Evolutionary conservation across 2,113 vertebrate species (phyloP).

Genomic region (Acrocephalus kingi): DNA sequence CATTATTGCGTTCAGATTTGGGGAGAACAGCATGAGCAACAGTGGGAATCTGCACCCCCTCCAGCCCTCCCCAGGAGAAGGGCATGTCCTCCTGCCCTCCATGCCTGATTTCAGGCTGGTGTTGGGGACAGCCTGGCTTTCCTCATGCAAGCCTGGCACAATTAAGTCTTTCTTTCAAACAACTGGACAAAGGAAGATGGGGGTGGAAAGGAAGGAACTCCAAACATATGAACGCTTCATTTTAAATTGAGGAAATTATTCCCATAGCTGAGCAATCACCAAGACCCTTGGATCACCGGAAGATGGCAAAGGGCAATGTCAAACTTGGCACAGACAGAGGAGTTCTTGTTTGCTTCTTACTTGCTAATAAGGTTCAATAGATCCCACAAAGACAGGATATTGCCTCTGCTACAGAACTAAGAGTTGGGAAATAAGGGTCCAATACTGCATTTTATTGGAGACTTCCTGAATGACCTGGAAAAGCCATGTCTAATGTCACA

Average conservation of each 20-base stretch:
- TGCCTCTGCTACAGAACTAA: background rate
- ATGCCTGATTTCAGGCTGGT: background rate
- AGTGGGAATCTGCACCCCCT: background rate
- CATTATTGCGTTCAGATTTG: background rate
- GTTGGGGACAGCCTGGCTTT: background rate
- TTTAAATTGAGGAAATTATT: constrained; percentile 42
- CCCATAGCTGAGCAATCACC: background rate
- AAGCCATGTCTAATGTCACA: background rate
- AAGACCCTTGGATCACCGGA: background rate
- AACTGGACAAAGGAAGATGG: background rate
- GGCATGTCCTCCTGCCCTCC: background rate
- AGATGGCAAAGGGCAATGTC: constrained; percentile 15
- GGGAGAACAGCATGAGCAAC: background rate
- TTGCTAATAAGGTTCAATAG: constrained; percentile 8
- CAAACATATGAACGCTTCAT: background rate
- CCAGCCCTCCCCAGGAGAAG: background rate
- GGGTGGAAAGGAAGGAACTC: constrained; percentile 18
- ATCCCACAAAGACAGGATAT: background rate
- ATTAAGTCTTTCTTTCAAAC: constrained; percentile 39
- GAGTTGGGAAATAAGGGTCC: background rate
- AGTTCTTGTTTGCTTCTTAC: constrained; percentile 11
- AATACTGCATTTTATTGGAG: background rate
- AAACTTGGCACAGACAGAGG: background rate
- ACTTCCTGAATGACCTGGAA: constrained; percentile 8
- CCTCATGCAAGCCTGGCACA: constrained; percentile 2